Evolutionary conservation across 2,888 invertebrate genomes (phyloP), one percentile per base, ranked within the genome.

Genomic region (Prosopocoilus inquinatus): DNA sequence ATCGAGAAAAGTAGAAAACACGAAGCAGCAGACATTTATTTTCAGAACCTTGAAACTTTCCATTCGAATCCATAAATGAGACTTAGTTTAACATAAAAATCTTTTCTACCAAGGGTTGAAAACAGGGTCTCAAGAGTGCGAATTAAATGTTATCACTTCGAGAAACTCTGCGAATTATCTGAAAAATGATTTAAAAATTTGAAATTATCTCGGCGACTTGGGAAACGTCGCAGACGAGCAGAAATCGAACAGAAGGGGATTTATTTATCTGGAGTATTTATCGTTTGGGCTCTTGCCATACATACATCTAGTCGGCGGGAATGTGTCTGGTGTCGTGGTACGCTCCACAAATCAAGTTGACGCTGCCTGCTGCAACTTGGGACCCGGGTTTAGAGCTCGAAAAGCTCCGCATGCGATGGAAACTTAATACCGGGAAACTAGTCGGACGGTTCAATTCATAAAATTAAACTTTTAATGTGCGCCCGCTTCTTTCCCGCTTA

Each of bases 391-490:
- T 41, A 11, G 41, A 13, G 41, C 41, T 41, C 12, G 41, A 15
- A 41, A 41, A 41, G 41, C 41, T 41, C 12, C 15, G 16, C 41
- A 41, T 41, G 41, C 41, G 41, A 9, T 41, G 15, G 41, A 41
- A 41, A 41, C 41, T 41, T 9, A 41, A 41, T 41, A 16, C 41
- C 11, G 16, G 15, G 41, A 33, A 32, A 46, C 46, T 46, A 15
- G 33, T 32, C 12, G 28, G 32, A 13, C 15, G 46, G 32, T 46
- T 33, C 46, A 46, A 46, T 46, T 46, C 46, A 46, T 46, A 46
- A 46, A 46, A 46, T 46, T 46, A 46, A 46, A 46, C 46, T 46
- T 46, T 46, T 46, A 46, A 46, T 46, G 33, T 32, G 46, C 11
- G 46, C 46, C 16, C 9, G 12, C 28, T 46, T 46, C 46, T 46